phyloP scores from a whole-genome alignment of 1,140 invertebrate genomes.

The Musca domestica region DNA sequence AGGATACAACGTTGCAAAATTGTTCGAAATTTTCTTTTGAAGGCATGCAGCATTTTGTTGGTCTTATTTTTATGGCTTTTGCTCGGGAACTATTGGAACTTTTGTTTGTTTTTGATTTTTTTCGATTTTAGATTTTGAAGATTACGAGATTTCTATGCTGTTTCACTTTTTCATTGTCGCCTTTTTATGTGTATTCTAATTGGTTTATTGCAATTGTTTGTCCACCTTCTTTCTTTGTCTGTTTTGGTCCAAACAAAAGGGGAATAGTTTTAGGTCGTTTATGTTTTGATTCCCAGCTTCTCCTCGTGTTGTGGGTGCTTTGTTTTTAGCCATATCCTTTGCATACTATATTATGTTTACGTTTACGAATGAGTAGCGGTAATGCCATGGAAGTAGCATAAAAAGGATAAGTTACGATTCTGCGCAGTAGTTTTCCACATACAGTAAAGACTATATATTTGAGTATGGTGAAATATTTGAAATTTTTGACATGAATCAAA shows the following conservation, averaged over 20 bases:
- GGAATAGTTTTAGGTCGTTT: not conserved
- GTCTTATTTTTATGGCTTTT: no score
- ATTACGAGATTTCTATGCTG: not conserved
- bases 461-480: no score
- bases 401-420: not conserved
- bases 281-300: constrained; percentile 4
- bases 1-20: constrained; percentile 45
- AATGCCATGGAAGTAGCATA: not conserved
- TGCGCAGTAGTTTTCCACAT: not conserved
- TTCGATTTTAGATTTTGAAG: not conserved
- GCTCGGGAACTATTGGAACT: not conserved
- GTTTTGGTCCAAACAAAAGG: not conserved
- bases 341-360: constrained; percentile 19
- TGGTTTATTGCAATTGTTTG: not conserved
- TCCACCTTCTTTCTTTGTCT: not conserved
- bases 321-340: not conserved
- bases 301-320: constrained; percentile 1
- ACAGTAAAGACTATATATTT: not conserved
- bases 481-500: no score
- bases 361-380: not conserved
- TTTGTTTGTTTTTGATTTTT: not conserved
- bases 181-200: not conserved
- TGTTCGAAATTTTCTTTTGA: constrained; percentile 44
- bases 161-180: not conserved
- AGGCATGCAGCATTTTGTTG: constrained; percentile 39